Evolutionary conservation across 2,888 invertebrate species (phyloP), one percentile per base, ranked within the genome.

Genomic region (Aphidoletes aphidimyza): DNA sequence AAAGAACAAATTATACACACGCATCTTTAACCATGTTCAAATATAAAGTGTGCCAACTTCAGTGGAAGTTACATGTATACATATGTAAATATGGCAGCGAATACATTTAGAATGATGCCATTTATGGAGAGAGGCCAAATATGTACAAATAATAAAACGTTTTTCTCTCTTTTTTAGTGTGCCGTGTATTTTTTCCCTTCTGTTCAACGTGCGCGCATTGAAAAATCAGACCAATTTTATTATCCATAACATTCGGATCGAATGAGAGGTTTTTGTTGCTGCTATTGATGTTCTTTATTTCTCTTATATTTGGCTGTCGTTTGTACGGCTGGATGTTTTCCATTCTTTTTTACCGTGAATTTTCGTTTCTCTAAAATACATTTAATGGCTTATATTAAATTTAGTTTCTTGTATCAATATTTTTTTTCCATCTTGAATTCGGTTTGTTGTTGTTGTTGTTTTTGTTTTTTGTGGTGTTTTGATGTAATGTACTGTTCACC

Each of bases 271-370:
- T 69, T 69, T 69, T 69, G 69, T 30, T 69, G 69, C 30, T 69
- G 34, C 69, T 69, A 69, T 69, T 69, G 69, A 69, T 69, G 69
- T 69, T 69, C 69, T 69, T 69, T 30, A 5, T 69, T 69, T 69
- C 30, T 30, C 30, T 69, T 14, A 30, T 69, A 69, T 69, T 69
- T 30, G 26, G n/a, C 69, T 69, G 69, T 2, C 69, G 69, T 69
- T 69, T 54, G 54, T 54, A 11, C 22, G n/a, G 54, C 22, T 69
- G 69, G 69, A n/a, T 69, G 30, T 69, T 69, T 69, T 69, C 69
- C 30, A 69, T 22, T 54, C 26, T 54, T 30, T 11, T 14, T 69
- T 30, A 11, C 30, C 30, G 11, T 19, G 2, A 14, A 3, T 30
- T 69, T 69, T 17, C 30, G 34, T 69, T 69, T 34, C 34, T 69